phyloP scores from a whole-genome alignment of 2,113 vertebrate genomes.

The Tinamus guttatus region DNA sequence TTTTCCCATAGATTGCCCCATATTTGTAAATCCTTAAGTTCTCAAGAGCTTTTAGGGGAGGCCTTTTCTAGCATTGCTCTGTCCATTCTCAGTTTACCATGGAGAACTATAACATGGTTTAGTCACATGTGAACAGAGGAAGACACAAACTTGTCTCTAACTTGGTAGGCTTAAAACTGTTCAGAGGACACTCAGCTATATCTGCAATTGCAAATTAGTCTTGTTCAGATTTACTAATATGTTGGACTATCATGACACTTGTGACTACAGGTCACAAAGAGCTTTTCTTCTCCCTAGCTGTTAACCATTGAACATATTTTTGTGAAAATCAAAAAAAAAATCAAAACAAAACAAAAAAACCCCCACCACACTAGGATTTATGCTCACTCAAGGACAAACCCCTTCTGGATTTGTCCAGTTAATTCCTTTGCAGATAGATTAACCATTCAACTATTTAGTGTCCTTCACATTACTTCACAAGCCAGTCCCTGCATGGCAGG shows the following conservation, averaged over 20 bases:
- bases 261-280: background rate
- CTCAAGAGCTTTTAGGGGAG: background rate
- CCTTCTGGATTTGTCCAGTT: background rate
- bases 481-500: background rate
- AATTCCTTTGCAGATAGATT: background rate
- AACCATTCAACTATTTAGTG: background rate
- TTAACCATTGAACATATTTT: background rate
- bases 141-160: background rate
- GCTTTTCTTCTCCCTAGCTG: background rate
- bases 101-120: background rate
- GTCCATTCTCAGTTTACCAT: background rate
- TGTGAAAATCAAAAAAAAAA: background rate
- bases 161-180: background rate
- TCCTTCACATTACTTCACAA: background rate
- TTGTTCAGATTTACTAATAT: background rate
- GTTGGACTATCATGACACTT: background rate
- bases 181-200: background rate
- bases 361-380: background rate
- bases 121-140: background rate
- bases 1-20: background rate
- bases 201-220: background rate
- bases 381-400: background rate
- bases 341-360: background rate
- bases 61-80: background rate
- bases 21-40: background rate